Evolutionary conservation across 2,888 invertebrate species (phyloP), one percentile per base, ranked within the genome.

Genomic region (Tanytarsus gracilentus): DNA sequence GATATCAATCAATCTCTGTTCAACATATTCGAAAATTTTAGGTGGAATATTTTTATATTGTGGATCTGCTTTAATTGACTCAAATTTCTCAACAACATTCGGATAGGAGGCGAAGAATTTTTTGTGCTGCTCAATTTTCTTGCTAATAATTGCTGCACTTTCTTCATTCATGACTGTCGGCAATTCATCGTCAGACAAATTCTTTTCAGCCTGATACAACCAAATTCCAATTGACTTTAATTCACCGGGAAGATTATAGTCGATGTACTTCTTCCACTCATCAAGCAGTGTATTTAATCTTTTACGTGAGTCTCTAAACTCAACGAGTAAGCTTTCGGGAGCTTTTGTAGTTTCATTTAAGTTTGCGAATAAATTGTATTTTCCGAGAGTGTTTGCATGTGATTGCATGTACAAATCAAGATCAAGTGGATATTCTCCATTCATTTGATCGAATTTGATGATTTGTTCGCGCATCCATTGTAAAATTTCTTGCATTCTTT

Each of bases 41-140:
- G 82, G 77, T 21, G 88, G 85, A 65, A 93, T 80, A 70, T 85
- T 81, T 62, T 79, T 76, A 21, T 83, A 84, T 64, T 84, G 75
- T 1, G 85, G 80, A 29, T 85, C 81, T 63, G 79, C 77, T 68
- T 84, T 80, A 48, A 85, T 86, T 64, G 82, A 80, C 65, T 86
- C 81, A 69, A 95, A 94, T 72, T 86, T 84, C 62, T 86, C 83
- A 66, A 83, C 77, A 64, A 91, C 82, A 39, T 81, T 79, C 11
- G 91, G 88, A 64, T 92, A 75, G 66, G 91, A 87, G 62, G 85
- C 83, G 74, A 96, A 96, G 78, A 93, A 95, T 63, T 82, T 78
- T 72, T 87, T 90, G 69, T 94, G 94, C 69, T 92, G 91, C 70
- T 92, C 90, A 63, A 92, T 75, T 74, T 92, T 91, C 68, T 85